Evolutionary conservation across 1,140 invertebrate species (phyloP).

Genomic region (Euwallacea similis): DNA sequence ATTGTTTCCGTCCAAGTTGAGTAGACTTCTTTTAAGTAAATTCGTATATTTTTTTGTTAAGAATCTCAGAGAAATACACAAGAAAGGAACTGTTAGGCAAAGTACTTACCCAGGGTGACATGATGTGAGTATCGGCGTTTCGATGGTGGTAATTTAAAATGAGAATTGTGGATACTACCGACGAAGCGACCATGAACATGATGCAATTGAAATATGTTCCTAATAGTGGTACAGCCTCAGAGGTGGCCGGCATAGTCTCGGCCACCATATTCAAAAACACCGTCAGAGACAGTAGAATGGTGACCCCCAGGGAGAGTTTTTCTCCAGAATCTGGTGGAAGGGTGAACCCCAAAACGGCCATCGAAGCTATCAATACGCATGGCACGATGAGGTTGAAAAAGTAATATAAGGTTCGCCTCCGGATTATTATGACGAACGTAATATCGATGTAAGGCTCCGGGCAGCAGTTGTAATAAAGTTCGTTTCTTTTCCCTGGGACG

Average conservation of each 20-base stretch:
- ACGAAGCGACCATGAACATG: slow-evolving; percentile 99
- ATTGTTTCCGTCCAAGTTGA: slow-evolving; percentile 2
- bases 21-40: background rate
- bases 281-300: slow-evolving; percentile 96
- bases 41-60: background rate
- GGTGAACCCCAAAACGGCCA: slow-evolving; percentile 97
- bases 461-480: slow-evolving; percentile 79
- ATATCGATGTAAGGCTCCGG: slow-evolving; percentile 96
- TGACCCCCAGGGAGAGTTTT: slow-evolving; percentile 97
- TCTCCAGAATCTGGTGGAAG: slow-evolving; percentile 98
- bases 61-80: background rate
- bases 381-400: slow-evolving; percentile 99
- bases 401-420: slow-evolving; percentile 96
- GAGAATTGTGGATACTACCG: slow-evolving; percentile 95
- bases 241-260: slow-evolving; percentile 88
- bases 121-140: slow-evolving; percentile 93
- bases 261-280: slow-evolving; percentile 95
- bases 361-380: slow-evolving; percentile 96
- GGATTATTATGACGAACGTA: slow-evolving; percentile 95
- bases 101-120: slow-evolving; percentile 90
- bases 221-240: slow-evolving; percentile 78
- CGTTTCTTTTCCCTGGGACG: slow-evolving; percentile 84
- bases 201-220: slow-evolving; percentile 99
- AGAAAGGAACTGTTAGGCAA: background rate
- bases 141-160: slow-evolving; percentile 98